Evolutionary conservation across 2,113 vertebrate species (phyloP), one percentile per base, ranked within the genome.

Genomic region (Orycteropus afer): DNA sequence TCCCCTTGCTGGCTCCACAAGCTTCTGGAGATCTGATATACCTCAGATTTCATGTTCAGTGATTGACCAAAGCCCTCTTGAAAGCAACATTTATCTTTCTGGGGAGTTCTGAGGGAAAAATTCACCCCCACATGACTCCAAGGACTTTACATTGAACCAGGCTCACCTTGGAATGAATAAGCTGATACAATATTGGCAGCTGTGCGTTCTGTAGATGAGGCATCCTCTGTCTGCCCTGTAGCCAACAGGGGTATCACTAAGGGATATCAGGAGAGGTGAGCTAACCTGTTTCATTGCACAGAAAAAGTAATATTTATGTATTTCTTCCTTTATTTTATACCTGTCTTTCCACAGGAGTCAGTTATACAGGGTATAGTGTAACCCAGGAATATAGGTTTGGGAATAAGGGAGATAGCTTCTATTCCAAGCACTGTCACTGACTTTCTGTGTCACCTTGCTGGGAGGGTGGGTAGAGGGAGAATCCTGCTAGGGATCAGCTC

Each of bases 381-480:
- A 78, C 61, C 40, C 47, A 61, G 37, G 83, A 81, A 74, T 47
- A 37, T 55, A 79, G 69, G 49, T 79, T 89, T 89, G 76, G 45
- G 40, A 91, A n/a, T 77, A 89, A 71, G 59, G 63, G 57, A 96
- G 29, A 45, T 55, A 7, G 14, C 29, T 53, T 92, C 92, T 78
- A 34, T 95, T 83, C 63, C 34, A 49, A 76, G 63, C 4, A 0
- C 22, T 27, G 7, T 14, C 42, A 14, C 42, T 20, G 12, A 42
- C 83, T 92, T 81, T 89, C 87, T 40, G 0, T 84, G 84, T 92
- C 78, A 77, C n/a, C 77, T 81, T 53, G 13, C 63, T 55, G 25
- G 74, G 67, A 59, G 74, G 18, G 25, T 3, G 3, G 29, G 8
- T 51, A 17, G 73, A 94, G 53, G 20, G 55, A 86, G 40, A 40